Evolutionary conservation across 2,113 vertebrate species (phyloP).

Genomic region (Noctilio leporinus): DNA sequence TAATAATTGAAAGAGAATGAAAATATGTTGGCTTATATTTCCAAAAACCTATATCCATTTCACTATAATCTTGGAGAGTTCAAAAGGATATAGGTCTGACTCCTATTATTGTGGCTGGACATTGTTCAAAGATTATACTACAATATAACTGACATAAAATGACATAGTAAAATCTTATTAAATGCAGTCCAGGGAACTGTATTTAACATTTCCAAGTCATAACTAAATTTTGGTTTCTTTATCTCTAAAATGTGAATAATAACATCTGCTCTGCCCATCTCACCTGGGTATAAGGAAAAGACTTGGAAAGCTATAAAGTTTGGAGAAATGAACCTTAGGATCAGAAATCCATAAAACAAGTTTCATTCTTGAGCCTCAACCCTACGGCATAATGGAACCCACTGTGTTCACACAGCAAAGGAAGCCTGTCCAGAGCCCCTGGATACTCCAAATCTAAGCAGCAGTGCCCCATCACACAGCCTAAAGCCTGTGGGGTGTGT

Average conservation of each 20-base stretch:
- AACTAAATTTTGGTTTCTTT: slow-evolving; percentile 3
- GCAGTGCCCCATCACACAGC: not conserved
- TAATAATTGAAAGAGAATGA: not conserved
- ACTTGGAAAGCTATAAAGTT: slow-evolving; percentile 29
- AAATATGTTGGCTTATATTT: not conserved
- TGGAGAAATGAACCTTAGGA: not conserved
- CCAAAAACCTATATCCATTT: not conserved
- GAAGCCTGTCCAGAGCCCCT: not conserved
- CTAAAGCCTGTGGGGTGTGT: not conserved
- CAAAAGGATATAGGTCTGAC: not conserved
- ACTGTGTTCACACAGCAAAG: not conserved
- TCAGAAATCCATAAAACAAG: slow-evolving; percentile 26
- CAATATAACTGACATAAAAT: not conserved
- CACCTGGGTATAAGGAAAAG: slow-evolving; percentile 2
- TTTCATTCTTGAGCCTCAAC: slow-evolving; percentile 2
- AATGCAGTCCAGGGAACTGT: not conserved
- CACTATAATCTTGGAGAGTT: not conserved
- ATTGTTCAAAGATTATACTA: slow-evolving; percentile 24
- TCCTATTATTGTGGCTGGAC: not conserved
- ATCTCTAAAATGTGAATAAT: slow-evolving; percentile 27
- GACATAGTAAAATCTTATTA: not conserved
- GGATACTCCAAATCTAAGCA: not conserved
- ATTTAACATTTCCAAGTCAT: slow-evolving; percentile 26
- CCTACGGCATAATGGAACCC: not conserved
- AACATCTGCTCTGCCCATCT: slow-evolving; percentile 33